Conservation (phyloP, 2,888 invertebrate genomes). For the Celastrina argiolus region DNA sequence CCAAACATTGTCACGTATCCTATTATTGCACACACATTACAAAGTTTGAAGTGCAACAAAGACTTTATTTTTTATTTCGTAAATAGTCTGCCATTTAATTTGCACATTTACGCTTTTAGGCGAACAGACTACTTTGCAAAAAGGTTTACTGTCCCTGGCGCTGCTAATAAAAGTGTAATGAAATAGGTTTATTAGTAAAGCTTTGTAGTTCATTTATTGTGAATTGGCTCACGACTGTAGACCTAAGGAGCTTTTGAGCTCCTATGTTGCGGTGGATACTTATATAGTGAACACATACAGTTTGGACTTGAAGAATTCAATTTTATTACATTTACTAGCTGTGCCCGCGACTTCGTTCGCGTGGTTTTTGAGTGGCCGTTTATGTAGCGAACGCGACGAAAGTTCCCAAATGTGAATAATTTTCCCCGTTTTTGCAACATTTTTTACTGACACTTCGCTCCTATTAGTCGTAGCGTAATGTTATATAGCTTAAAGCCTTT, state of each 20-base stretch:
- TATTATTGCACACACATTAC: no score
- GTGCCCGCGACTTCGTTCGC: no score
- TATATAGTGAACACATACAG: constrained; percentile 31
- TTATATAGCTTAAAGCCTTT: no score
- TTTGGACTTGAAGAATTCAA: constrained; percentile 23
- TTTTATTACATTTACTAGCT: no score
- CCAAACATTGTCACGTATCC: no score
- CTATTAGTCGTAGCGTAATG: no score
- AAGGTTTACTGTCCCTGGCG: constrained; percentile 12
- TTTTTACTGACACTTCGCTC: no score
- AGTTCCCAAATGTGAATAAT: no score
- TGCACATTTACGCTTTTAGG: neutral
- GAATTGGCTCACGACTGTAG: constrained; percentile 40
- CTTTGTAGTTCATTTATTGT: constrained; percentile 37
- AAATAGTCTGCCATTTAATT: neutral
- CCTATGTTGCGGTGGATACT: constrained; percentile 38
- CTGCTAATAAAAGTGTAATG: constrained; percentile 16
- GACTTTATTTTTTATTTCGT: neutral
- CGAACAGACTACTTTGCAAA: neutral
- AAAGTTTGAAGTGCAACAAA: neutral
- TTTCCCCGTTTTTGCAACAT: no score
- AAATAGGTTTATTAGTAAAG: constrained; percentile 24
- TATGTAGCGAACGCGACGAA: no score
- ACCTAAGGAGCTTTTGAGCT: constrained; percentile 34
- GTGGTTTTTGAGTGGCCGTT: no score